These are phyloP conservation scores for Peromyscus maniculatus DNA, from an alignment of 2,113 vertebrate species.

Conservation along the genomic window DNA sequence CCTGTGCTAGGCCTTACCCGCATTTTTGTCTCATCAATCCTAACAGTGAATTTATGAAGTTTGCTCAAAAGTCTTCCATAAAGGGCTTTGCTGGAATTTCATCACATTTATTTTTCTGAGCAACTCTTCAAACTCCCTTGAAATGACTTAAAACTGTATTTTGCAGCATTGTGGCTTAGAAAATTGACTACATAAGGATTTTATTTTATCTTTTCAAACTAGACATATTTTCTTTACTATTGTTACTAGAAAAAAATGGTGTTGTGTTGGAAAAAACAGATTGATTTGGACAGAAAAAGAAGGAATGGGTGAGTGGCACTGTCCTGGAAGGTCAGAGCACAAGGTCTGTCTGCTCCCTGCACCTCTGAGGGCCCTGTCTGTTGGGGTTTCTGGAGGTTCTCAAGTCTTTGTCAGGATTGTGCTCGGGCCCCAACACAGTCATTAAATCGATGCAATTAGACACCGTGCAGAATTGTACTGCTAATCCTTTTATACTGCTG, in stretches of 20 bases:
- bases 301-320: background rate
- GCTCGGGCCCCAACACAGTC: background rate
- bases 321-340: background rate
- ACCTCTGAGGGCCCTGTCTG: background rate
- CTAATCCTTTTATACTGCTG: slow-evolving; percentile 66
- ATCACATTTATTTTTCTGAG: background rate
- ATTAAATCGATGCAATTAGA: slow-evolving; percentile 50
- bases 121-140: background rate
- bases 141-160: background rate
- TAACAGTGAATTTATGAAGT: background rate
- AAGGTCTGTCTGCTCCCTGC: too few relatives aligned
- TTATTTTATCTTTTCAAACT: slow-evolving; percentile 4
- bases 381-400: slow-evolving; percentile 18
- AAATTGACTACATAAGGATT: slow-evolving; percentile 8
- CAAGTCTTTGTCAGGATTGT: background rate
- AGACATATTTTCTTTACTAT: slow-evolving; percentile 4
- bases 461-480: background rate
- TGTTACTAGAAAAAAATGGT: background rate
- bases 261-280: background rate
- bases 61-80: background rate
- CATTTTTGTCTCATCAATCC: slow-evolving; percentile 32
- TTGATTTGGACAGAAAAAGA: background rate
- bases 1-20: background rate
- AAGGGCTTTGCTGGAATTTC: background rate
- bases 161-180: background rate